Conservation (phyloP, 1,140 invertebrate species). For the Thaumetopoea pityocampa region DNA sequence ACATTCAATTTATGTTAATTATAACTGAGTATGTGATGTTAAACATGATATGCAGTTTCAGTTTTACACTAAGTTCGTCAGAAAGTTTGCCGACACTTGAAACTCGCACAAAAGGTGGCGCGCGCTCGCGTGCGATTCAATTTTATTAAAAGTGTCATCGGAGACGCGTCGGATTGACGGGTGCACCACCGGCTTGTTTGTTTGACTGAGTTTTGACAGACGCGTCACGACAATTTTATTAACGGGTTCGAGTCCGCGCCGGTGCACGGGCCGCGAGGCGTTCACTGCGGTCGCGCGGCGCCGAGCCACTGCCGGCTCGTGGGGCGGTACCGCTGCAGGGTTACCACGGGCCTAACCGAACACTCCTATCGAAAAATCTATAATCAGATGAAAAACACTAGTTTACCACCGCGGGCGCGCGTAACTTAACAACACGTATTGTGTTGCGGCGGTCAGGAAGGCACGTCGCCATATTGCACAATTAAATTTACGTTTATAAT, state of each 20-base stretch:
- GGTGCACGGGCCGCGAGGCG: slow-evolving; percentile 22
- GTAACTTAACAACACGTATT: no score
- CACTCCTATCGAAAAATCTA: no score
- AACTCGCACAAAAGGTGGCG: slow-evolving; percentile 20
- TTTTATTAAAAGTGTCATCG: slow-evolving; percentile 25
- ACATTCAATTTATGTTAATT: no score
- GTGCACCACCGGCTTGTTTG: slow-evolving; percentile 35
- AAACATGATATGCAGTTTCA: no score
- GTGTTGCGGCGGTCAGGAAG: no score
- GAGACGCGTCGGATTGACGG: slow-evolving; percentile 28
- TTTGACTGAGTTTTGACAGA: slow-evolving; percentile 40
- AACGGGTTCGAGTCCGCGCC: slow-evolving; percentile 15
- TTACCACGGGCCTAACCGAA: no score
- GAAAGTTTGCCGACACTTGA: slow-evolving; percentile 24
- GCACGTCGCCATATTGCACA: no score
- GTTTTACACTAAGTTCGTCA: slow-evolving; percentile 6
- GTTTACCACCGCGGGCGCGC: no score
- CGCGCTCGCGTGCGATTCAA: slow-evolving; percentile 17
- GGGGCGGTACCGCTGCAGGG: slow-evolving; percentile 13
- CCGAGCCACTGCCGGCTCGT: slow-evolving; percentile 40
- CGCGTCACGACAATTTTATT: slow-evolving; percentile 41
- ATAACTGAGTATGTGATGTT: no score
- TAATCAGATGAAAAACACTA: no score
- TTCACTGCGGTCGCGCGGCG: slow-evolving; percentile 34
- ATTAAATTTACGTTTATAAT: no score